Evolutionary conservation across 2,797 vertebrate genomes (phyloP), one percentile per base, ranked within the genome.

Genomic region (Sebastolobus alascanus): DNA sequence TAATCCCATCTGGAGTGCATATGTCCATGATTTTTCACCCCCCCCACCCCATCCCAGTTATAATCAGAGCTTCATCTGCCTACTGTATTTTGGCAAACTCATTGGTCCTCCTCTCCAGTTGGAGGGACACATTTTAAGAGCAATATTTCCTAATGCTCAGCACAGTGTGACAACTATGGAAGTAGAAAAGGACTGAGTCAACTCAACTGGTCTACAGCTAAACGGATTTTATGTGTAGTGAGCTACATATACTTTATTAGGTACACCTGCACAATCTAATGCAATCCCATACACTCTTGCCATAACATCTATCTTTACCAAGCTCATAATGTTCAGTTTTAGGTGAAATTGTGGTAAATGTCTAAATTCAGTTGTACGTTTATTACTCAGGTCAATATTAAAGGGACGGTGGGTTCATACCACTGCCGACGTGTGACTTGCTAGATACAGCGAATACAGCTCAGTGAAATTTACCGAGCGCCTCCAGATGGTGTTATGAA

Each of bases 81-180:
- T 65, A 20, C 20, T 33, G 29, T 37, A 22, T 50, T 54, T 38
- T 38, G 22, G 12, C 4, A 5, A 74, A 65, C 33, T 64, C 60
- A 55, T 12, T 40, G 35, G 8, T n/a, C 25, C 18, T 56, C 61
- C 43, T 61, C 8, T 35, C 40, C 31, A 37, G 10, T 25, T 25
- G 33, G 70, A 54, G 59, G 35, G 59, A 54, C 43, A 64, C 31
- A 73, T 52, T 73, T 63, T 35, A 63, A 13, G 6, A 64, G 14
- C 31, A 29, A 11, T 4, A 14, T 64, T 38, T 38, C 33, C 46
- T 40, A 29, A 22, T 35, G 12, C 66, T 54, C 12, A 35, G 31
- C 50, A 46, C 38, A 66, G 18, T 67, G 16, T 67, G 27, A 50
- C 65, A 67, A n/a, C 29, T 68, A 8, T 22, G 13, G 29, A 31